phyloP scores from a whole-genome alignment of 2,888 invertebrate species.

The Diploptera punctata region DNA sequence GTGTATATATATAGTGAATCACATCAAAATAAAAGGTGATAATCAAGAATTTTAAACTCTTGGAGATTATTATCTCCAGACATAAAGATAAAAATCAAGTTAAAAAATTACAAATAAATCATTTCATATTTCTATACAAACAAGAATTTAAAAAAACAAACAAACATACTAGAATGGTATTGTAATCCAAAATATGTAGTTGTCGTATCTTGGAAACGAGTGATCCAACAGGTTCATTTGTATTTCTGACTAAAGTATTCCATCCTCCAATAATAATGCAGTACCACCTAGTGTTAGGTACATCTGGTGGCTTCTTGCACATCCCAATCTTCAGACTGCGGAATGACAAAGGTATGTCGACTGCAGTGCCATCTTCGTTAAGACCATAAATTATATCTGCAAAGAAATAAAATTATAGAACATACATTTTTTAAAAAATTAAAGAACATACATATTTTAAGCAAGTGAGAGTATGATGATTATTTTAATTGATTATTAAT shows the following conservation, averaged over 20 bases:
- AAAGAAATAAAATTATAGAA: conserved; percentile 46
- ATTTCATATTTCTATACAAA: background rate
- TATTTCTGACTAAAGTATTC: conserved; percentile 64
- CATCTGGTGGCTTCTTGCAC: conserved; percentile 49
- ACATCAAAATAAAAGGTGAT: no score
- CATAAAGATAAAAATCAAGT: background rate
- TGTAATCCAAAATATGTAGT: conserved; percentile 60
- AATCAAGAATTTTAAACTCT: background rate
- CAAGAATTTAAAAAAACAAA: background rate
- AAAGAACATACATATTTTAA: background rate
- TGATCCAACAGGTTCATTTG: conserved; percentile 62
- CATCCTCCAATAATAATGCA: conserved; percentile 64
- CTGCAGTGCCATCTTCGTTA: conserved; percentile 58
- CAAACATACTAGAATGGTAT: background rate
- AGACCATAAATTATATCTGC: conserved; percentile 67
- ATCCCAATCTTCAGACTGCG: conserved; percentile 60
- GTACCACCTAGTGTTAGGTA: conserved; percentile 44
- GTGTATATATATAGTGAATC: no score
- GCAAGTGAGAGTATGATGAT: background rate
- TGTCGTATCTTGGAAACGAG: conserved; percentile 69
- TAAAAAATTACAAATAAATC: background rate
- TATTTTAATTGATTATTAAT: background rate
- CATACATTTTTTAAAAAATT: background rate
- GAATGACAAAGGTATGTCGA: conserved; percentile 55
- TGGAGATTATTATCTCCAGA: background rate